phyloP scores from a whole-genome alignment of 2,113 vertebrate species.

The Callithrix jacchus region DNA sequence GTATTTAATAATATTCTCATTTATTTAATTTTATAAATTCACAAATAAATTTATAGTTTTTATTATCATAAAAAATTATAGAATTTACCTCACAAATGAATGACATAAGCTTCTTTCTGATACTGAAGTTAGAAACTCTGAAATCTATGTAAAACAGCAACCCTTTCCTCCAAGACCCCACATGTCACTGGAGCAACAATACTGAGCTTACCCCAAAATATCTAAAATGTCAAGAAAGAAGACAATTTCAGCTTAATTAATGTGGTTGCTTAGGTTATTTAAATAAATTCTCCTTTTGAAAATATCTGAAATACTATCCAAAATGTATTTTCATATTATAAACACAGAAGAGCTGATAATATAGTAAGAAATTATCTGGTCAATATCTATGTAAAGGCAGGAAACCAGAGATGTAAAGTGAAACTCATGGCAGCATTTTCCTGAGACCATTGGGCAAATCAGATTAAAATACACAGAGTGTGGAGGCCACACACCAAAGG shows the following conservation, averaged over 20 bases:
- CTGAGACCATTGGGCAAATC: background rate
- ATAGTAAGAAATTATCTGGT: background rate
- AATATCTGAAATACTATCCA: background rate
- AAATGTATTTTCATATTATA: background rate
- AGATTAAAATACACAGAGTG: background rate
- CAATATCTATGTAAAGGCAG: background rate
- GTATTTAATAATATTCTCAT: background rate
- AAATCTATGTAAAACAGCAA: background rate
- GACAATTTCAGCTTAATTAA: background rate
- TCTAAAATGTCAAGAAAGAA: background rate
- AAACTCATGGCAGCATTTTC: background rate
- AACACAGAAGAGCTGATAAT: background rate
- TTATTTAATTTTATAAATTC: background rate
- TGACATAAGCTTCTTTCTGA: background rate
- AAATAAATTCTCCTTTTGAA: background rate
- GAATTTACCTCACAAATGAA: background rate
- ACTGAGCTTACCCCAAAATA: background rate
- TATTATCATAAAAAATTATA: background rate
- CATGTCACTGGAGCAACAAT: background rate
- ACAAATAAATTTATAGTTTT: background rate
- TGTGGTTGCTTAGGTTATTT: background rate
- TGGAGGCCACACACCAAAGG: background rate
- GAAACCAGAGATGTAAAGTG: background rate
- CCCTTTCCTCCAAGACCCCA: background rate
- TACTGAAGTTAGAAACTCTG: background rate